Evolutionary conservation across 2,113 vertebrate species (phyloP).

Genomic region (Stictonetta naevosa): DNA sequence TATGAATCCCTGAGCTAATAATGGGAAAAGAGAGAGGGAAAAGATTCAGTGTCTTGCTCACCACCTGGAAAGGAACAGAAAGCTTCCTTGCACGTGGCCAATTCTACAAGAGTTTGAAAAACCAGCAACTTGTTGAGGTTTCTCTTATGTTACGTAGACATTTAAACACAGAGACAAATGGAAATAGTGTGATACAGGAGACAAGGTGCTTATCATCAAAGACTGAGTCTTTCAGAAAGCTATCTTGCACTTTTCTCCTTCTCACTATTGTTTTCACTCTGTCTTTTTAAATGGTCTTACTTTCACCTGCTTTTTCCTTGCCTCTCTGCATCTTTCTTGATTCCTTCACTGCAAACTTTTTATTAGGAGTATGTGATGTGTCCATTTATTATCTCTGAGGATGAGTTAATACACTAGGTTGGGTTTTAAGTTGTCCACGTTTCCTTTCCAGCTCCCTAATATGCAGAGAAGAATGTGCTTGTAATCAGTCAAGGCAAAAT

Average conservation of each 20-base stretch:
- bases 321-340: not conserved
- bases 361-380: not conserved
- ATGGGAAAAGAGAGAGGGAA: not conserved
- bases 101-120: not conserved
- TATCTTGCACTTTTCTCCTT: not conserved
- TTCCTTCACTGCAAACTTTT: not conserved
- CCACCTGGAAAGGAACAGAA: conserved; percentile 21
- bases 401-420: not conserved
- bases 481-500: conserved; percentile 41
- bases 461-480: not conserved
- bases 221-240: not conserved
- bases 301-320: not conserved
- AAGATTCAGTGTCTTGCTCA: not conserved
- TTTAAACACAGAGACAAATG: not conserved
- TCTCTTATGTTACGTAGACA: not conserved
- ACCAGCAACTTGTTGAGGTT: not conserved
- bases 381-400: not conserved
- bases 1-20: not conserved
- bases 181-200: not conserved
- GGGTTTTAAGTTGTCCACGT: not conserved
- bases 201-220: not conserved
- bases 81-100: not conserved
- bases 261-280: not conserved
- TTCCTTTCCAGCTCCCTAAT: not conserved
- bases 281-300: not conserved